phyloP scores from a whole-genome alignment of 2,797 vertebrate genomes.

The Sciaenops ocellatus region DNA sequence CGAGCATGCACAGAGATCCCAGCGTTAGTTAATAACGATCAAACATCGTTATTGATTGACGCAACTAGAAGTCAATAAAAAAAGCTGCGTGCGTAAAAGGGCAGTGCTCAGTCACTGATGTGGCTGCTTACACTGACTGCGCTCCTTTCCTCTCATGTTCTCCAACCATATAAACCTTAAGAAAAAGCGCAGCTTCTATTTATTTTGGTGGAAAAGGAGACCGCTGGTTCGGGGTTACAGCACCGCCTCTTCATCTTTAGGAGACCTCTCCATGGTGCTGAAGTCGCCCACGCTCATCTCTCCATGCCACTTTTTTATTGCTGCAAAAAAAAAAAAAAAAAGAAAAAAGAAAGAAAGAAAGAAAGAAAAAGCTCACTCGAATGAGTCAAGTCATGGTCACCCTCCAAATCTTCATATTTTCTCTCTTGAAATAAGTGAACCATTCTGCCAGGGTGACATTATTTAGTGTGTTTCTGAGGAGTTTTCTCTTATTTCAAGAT shows the following conservation, averaged over 20 bases:
- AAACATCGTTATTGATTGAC: conserved; percentile 34
- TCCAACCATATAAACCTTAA: neutral
- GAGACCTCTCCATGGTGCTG: conserved; percentile 83
- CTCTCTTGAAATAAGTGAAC: neutral
- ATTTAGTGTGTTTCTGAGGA: neutral
- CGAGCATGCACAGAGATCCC: neutral
- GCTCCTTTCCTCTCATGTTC: neutral
- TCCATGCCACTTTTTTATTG: conserved; percentile 31
- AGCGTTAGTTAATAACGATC: conserved; percentile 22
- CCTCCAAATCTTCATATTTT: neutral
- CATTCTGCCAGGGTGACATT: neutral
- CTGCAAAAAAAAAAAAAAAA: conserved; percentile 14
- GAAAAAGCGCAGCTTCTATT: conserved; percentile 1
- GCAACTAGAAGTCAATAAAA: conserved; percentile 35
- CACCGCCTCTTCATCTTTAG: conserved; percentile 56
- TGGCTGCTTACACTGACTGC: neutral
- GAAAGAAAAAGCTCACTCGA: conserved; percentile 6
- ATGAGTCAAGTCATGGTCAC: conserved; percentile 19
- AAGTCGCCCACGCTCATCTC: conserved; percentile 73
- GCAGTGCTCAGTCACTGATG: neutral
- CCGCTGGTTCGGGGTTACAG: conserved; percentile 26
- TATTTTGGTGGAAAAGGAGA: neutral
- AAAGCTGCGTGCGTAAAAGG: conserved; percentile 53
- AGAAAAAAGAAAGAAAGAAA: neutral
- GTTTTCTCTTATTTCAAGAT: neutral